These are phyloP conservation scores for Ricordea florida DNA, from an alignment of 92 coral and sea anemone species.

Conservation along the genomic window DNA sequence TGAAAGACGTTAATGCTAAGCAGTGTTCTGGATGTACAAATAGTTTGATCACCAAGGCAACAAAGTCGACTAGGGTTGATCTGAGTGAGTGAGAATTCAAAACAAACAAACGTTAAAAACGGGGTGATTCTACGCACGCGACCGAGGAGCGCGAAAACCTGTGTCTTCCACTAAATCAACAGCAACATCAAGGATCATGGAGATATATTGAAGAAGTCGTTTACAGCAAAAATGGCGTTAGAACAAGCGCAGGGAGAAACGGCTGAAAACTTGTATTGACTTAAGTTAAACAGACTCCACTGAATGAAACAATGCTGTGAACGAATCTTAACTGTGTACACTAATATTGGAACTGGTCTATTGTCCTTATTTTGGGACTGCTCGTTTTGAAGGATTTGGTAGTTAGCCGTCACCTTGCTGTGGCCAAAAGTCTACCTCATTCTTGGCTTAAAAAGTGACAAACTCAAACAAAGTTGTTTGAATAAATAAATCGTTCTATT, in stretches of 20 bases:
- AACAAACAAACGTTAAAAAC: too few species aligned
- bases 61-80: background rate
- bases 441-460: background rate
- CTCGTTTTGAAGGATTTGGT: background rate
- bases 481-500: slow-evolving; percentile 7
- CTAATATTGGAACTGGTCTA: background rate
- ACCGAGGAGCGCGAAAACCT: too few species aligned
- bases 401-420: background rate
- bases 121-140: too few species aligned
- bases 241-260: background rate
- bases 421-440: background rate
- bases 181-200: background rate
- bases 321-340: background rate
- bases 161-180: too few species aligned
- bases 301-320: background rate
- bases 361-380: too few species aligned
- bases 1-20: too few species aligned
- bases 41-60: slow-evolving; percentile 18
- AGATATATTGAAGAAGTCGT: background rate
- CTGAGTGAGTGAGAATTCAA: background rate
- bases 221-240: background rate
- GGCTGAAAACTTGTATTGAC: background rate
- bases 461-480: slow-evolving; percentile 2
- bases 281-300: background rate
- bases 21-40: too few species aligned